Evolutionary conservation across 2,797 vertebrate genomes (phyloP).

Genomic region (Anniella stebbinsi): DNA sequence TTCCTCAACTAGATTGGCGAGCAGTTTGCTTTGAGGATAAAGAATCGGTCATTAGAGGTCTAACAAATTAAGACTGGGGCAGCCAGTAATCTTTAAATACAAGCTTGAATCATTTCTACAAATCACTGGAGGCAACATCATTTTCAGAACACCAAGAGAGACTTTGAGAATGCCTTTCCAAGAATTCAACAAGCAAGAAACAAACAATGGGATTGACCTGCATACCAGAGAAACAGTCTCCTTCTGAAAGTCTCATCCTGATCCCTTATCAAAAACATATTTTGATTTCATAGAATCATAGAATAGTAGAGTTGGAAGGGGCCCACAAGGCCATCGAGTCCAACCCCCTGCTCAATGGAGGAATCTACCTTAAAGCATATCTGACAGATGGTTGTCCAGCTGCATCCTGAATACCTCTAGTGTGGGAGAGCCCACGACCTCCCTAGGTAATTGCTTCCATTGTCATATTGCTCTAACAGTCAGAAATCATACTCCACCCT

Average conservation of each 20-base stretch:
- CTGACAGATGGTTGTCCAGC: too few species aligned
- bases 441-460: too few species aligned
- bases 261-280: background rate
- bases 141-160: conserved; percentile 33
- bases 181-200: background rate
- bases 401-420: too few species aligned
- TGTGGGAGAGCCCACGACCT: too few species aligned
- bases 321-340: too few species aligned
- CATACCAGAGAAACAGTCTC: background rate
- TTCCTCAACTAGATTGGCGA: background rate
- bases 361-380: too few species aligned
- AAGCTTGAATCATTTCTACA: conserved; percentile 40
- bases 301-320: too few species aligned
- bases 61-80: conserved; percentile 35
- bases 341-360: too few species aligned
- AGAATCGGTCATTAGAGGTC: conserved; percentile 20
- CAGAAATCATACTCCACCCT: background rate
- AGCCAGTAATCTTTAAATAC: conserved; percentile 47
- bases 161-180: conserved; percentile 3
- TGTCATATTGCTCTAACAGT: too few species aligned
- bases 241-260: background rate
- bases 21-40: accelerated
- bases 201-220: background rate
- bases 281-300: too few species aligned
- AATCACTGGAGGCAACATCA: conserved; percentile 40